Conservation (phyloP, 2,113 vertebrate genomes). For the Sterrhoptilus dennistouni region DNA sequence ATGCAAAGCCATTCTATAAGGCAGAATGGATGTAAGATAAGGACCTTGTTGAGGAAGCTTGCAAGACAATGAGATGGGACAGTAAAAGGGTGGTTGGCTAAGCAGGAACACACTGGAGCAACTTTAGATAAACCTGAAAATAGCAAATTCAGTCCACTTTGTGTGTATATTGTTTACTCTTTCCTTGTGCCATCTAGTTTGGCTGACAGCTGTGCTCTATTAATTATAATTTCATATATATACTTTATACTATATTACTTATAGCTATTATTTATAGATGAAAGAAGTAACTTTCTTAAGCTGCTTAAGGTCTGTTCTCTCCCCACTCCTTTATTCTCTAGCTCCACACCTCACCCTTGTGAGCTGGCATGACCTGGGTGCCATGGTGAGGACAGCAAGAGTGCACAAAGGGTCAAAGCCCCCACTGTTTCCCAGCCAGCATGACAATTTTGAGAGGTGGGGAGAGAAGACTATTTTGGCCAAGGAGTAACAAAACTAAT, state of each 20-base stretch:
- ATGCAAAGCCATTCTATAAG: background rate
- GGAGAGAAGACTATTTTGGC: background rate
- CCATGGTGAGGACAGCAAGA: accelerated
- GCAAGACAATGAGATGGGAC: background rate
- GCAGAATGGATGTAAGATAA: background rate
- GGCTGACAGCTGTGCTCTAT: background rate
- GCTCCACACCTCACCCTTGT: background rate
- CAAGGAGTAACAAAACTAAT: background rate
- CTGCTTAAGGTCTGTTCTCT: background rate
- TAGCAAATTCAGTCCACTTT: background rate
- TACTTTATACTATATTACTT: no score
- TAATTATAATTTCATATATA: background rate
- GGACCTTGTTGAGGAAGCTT: background rate
- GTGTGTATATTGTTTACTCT: background rate
- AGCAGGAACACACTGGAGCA: background rate
- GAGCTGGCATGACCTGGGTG: background rate
- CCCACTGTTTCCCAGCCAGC: background rate
- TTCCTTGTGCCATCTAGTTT: background rate
- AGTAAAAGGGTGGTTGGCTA: background rate
- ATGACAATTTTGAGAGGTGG: background rate
- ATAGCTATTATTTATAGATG: background rate
- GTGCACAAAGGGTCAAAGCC: background rate
- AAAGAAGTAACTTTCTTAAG: background rate
- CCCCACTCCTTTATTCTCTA: background rate
- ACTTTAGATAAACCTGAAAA: background rate